phyloP scores from a whole-genome alignment of 2,888 invertebrate species.

The Scotopteryx bipunctaria region DNA sequence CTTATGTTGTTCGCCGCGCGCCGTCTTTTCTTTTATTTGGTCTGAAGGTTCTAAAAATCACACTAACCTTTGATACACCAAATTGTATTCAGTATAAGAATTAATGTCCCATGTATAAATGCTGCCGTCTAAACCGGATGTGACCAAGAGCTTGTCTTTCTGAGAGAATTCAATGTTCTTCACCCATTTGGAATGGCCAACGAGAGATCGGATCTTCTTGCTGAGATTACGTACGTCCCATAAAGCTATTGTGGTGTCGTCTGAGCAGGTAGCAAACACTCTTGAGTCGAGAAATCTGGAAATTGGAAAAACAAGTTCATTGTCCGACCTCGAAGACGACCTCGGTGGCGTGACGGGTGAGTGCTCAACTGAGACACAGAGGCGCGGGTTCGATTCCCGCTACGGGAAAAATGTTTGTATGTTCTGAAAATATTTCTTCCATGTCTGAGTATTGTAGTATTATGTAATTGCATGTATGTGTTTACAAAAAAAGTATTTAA shows the following conservation, averaged over 20 bases:
- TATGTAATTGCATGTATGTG: too few relatives aligned
- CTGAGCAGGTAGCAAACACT: slow-evolving; percentile 96
- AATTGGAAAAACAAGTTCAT: too few relatives aligned
- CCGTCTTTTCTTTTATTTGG: too few relatives aligned
- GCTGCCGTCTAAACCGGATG: slow-evolving; percentile 96
- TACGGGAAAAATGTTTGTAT: too few relatives aligned
- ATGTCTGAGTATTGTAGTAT: too few relatives aligned
- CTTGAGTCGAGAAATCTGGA: slow-evolving; percentile 92
- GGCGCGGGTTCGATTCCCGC: too few relatives aligned
- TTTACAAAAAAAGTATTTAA: too few relatives aligned
- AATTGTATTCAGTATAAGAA: slow-evolving; percentile 90
- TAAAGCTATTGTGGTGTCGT: slow-evolving; percentile 95
- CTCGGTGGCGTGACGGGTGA: too few relatives aligned
- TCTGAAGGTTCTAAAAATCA: neutral
- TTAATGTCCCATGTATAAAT: slow-evolving; percentile 98
- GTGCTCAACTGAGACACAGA: too few relatives aligned
- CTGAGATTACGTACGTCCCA: slow-evolving; percentile 96
- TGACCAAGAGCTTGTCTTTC: slow-evolving; percentile 92
- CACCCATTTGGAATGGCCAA: slow-evolving; percentile 97
- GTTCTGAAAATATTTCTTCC: too few relatives aligned
- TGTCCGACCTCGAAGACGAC: too few relatives aligned
- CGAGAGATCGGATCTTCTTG: slow-evolving; percentile 88
- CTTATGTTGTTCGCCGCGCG: too few relatives aligned
- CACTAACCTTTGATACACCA: slow-evolving; percentile 84
- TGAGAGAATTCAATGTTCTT: slow-evolving; percentile 97